phyloP scores from a whole-genome alignment of 2,797 vertebrate genomes.

The Lacerta viridis region DNA sequence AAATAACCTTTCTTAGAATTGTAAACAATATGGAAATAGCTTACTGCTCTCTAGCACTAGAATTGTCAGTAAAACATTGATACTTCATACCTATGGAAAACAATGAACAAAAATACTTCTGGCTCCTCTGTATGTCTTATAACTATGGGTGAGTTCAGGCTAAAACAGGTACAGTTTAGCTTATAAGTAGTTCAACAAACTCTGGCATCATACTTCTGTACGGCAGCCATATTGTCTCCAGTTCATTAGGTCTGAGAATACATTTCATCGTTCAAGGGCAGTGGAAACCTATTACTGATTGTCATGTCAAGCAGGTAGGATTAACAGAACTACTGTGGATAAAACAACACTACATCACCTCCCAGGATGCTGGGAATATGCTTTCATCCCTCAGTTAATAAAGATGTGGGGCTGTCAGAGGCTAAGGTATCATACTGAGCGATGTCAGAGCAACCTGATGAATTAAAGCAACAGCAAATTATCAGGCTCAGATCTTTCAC shows the following conservation, averaged over 20 bases:
- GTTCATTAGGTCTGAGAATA: slow-evolving; percentile 34
- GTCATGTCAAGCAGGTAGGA: background rate
- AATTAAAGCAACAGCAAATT: slow-evolving; percentile 27
- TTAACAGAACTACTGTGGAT: slow-evolving; percentile 24
- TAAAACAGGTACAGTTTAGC: background rate
- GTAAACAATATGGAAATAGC: background rate
- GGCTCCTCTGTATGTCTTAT: fast-evolving
- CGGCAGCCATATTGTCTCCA: background rate
- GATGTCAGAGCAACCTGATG: slow-evolving; percentile 12
- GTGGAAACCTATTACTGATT: background rate
- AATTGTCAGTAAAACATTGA: slow-evolving; percentile 9
- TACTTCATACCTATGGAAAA: background rate
- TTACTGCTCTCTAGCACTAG: background rate
- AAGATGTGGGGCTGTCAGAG: slow-evolving; percentile 19
- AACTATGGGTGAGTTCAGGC: fast-evolving
- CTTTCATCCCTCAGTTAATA: slow-evolving; percentile 28
- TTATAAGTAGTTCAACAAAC: background rate
- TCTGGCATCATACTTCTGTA: fast-evolving
- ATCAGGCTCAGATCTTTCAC: background rate
- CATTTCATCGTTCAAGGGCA: slow-evolving; percentile 29
- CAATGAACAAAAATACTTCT: background rate
- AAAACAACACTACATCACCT: background rate
- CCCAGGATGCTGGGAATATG: slow-evolving; percentile 11
- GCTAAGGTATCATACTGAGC: slow-evolving; percentile 19
- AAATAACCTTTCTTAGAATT: background rate